Base-by-base conservation (phyloP, 2,797 vertebrate species). In the Syncerus caffer region DNA sequence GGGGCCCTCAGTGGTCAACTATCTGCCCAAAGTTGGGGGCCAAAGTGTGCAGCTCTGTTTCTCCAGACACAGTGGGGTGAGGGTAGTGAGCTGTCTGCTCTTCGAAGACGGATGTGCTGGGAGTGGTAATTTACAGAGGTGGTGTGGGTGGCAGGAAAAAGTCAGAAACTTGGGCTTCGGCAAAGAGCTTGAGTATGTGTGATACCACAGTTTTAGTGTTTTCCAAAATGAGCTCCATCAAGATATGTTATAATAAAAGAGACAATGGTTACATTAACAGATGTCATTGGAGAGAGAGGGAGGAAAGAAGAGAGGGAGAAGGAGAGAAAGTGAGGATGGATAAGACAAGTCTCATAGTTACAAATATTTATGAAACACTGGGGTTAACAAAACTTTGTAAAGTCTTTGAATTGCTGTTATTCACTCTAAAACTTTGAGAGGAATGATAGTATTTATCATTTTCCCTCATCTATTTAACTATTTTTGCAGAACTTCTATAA, bases 371-470 rank as follows among this genome's bases (percentile, higher is more conserved):
- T 47, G 19, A 94, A 93, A 90, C 42, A 90, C 8, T 23, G 25
- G 42, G 47, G 7, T 89, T 79, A 84, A 21, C 9, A 84, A 42
- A 96, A 86, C 64, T 86, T 57, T 47, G 27, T 83, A 80, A 94
- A 85, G 85, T 6, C 45, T 57, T 64, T 74, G 31, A 57, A 45
- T 51, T 95, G 62, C 62, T 50, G 57, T 71, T 57, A 45, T 29
- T 74, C 27, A 27, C 62, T 34, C 31, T 31, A 58, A 62, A 67
- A 16, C 58, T 95, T n/a, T 76, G 34, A 45, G 29, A 51, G 21
- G 95, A 94, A 91, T 83, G 15, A 58, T 25, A 84, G 74, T 50
- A 94, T 50, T 94, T 84, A 84, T 58, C 55, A 85, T 95, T 74
- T 50, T 74, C 27, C 62, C 89, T 92, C 57, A 71, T 64, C 42